phyloP scores from a whole-genome alignment of 2,888 invertebrate species.

The Rhorus exstirpatorius region DNA sequence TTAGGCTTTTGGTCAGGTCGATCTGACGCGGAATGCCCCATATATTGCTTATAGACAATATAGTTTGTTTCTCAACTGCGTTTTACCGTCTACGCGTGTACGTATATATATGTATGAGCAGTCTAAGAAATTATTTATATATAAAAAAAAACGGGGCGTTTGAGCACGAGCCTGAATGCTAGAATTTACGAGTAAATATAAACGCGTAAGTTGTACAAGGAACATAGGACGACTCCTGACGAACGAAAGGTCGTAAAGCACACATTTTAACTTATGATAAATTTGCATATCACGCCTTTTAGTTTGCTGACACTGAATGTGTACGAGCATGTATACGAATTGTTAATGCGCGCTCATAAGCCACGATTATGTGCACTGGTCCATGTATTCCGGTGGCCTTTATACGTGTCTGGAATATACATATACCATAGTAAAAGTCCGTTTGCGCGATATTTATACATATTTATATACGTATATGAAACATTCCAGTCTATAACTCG shows the following conservation, averaged over 20 bases:
- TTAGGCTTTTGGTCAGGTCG: too few relatives aligned
- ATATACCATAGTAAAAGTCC: neutral
- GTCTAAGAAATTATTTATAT: too few relatives aligned
- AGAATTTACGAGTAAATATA: too few relatives aligned
- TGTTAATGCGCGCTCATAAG: constrained; percentile 11
- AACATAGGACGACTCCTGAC: neutral
- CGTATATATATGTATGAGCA: too few relatives aligned
- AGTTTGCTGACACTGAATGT: neutral
- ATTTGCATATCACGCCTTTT: constrained; percentile 3
- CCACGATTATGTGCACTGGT: constrained; percentile 38
- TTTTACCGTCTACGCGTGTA: neutral
- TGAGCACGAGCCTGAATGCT: constrained; percentile 18
- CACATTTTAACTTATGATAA: neutral
- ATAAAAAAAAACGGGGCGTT: constrained; percentile 22
- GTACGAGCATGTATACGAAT: neutral
- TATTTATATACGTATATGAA: neutral
- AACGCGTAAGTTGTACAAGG: too few relatives aligned
- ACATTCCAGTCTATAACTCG: neutral
- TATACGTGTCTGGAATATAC: constrained; percentile 26
- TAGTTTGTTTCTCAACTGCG: constrained; percentile 32
- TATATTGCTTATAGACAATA: neutral
- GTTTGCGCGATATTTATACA: neutral
- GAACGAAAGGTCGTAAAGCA: neutral
- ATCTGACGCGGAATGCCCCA: too few relatives aligned
- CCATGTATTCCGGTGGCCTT: constrained; percentile 42